phyloP scores from a whole-genome alignment of 2,797 vertebrate genomes.

The Pseudopleuronectes americanus region DNA sequence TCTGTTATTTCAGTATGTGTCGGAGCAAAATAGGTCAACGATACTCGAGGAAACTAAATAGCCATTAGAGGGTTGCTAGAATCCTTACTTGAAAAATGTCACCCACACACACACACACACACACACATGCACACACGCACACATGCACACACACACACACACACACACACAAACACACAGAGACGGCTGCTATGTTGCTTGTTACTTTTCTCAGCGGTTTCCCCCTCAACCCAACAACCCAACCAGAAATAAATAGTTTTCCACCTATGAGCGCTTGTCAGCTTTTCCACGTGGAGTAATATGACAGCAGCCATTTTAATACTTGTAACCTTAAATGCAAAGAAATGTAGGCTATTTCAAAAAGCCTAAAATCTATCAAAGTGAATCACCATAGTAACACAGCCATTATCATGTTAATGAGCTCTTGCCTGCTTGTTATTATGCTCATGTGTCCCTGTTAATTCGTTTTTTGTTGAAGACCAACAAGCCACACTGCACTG shows the following conservation, averaged over 20 bases:
- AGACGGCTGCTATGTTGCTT: not conserved
- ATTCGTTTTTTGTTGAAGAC: not conserved
- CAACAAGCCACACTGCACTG: not conserved
- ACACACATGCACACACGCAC: too few relatives aligned
- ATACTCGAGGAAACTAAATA: not conserved
- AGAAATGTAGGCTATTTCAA: not conserved
- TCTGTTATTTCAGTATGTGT: not conserved
- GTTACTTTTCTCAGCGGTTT: not conserved
- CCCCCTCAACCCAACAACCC: not conserved
- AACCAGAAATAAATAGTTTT: slow-evolving; percentile 38
- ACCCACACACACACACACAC: not conserved
- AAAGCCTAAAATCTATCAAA: too few relatives aligned
- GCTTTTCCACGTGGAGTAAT: slow-evolving; percentile 19
- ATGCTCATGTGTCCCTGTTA: not conserved
- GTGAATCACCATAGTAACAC: too few relatives aligned
- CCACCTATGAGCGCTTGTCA: slow-evolving; percentile 4
- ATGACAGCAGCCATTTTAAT: slow-evolving; percentile 10
- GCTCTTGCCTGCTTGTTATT: not conserved
- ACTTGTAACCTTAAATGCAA: not conserved
- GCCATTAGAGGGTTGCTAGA: not conserved
- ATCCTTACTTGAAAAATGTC: not conserved
- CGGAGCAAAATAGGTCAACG: not conserved
- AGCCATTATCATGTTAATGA: slow-evolving; percentile 1
- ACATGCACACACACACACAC: too few relatives aligned
- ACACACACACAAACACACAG: not conserved